Conservation (phyloP, 2,113 vertebrate species). For the Cettia cetti region DNA sequence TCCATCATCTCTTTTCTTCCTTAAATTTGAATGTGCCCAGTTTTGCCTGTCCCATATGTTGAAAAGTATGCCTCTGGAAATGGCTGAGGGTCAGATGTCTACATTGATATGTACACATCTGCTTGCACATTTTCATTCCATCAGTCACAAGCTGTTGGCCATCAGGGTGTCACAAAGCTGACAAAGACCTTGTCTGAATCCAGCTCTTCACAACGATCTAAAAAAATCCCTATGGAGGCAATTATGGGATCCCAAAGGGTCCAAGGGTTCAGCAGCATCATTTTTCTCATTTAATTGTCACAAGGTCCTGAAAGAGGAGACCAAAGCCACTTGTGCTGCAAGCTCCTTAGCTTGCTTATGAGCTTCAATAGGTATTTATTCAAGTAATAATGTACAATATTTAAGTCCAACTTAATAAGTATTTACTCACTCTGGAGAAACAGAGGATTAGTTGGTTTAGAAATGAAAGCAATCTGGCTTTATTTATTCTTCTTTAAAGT, state of each 20-base stretch:
- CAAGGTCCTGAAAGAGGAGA: background rate
- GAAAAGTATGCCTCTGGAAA: background rate
- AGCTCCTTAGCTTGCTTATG: background rate
- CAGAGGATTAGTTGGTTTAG: background rate
- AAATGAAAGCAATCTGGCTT: conserved; percentile 19
- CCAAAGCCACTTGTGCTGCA: background rate
- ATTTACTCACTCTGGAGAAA: conserved; percentile 15
- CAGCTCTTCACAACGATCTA: background rate
- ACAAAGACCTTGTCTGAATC: background rate
- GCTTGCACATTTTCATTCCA: background rate
- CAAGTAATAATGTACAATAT: background rate
- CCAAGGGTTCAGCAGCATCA: background rate
- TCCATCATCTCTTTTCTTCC: background rate
- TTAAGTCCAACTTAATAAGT: background rate
- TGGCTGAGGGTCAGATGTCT: background rate
- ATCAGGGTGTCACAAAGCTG: background rate
- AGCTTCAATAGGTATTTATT: background rate
- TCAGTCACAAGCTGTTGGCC: background rate
- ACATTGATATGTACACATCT: background rate
- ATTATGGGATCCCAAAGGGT: background rate
- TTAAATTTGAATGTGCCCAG: background rate
- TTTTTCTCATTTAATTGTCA: background rate
- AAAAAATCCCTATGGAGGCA: background rate
- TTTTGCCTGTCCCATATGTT: background rate
- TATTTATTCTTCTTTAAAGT: conserved; percentile 33